These are phyloP conservation scores for Drosophila meridionalis DNA, from an alignment of 2,888 invertebrate species.

Conservation along the genomic window DNA sequence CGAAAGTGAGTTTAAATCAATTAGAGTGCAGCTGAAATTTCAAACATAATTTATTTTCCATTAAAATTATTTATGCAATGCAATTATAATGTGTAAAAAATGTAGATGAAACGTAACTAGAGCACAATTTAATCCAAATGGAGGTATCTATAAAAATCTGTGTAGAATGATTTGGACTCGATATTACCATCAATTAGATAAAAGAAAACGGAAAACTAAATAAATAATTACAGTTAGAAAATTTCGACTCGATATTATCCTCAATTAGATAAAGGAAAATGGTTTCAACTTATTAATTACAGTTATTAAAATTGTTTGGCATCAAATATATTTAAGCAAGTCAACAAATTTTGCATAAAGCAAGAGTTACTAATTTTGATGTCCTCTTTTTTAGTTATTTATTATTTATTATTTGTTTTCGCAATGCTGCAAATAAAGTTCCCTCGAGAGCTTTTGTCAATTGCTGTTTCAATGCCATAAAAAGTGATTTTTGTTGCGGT, in stretches of 20 bases:
- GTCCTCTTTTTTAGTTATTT: background rate
- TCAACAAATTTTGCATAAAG: background rate
- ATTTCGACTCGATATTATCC: background rate
- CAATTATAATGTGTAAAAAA: background rate
- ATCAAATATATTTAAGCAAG: background rate
- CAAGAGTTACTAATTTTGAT: background rate
- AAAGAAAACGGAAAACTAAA: too few relatives aligned
- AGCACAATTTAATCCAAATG: background rate
- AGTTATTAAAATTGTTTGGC: background rate
- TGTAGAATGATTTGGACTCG: background rate
- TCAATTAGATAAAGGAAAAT: background rate
- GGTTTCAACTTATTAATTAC: background rate
- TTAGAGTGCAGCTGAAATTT: background rate
- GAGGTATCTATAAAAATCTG: background rate
- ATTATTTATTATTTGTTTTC: constrained; percentile 1
- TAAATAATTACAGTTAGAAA: too few relatives aligned
- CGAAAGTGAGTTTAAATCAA: constrained; percentile 1
- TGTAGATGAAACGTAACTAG: background rate
- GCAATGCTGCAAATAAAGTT: background rate
- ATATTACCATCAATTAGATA: background rate
- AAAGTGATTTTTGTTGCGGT: constrained; percentile 4
- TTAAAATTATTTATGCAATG: background rate
- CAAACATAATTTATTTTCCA: background rate
- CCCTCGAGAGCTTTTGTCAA: background rate
- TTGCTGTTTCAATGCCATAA: background rate